Percentiles rank a stretch among this genome's conserved stretches.
Evolutionary conservation across 2,888 invertebrate species (phyloP).

Genomic region (Cephus pulcher): DNA sequence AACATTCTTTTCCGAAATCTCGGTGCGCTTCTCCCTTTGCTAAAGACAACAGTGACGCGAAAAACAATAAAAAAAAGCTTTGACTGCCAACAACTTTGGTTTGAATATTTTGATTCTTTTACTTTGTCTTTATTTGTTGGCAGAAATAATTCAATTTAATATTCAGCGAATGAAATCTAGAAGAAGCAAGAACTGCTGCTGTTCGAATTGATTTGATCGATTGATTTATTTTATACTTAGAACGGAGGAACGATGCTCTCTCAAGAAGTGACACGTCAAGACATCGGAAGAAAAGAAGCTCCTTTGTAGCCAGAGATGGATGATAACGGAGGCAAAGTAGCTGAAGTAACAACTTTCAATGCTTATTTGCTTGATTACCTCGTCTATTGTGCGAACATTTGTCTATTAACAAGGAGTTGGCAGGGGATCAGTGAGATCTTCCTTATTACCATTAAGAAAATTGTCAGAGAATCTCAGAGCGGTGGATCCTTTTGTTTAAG

Average conservation of each 20-base stretch:
- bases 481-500: not conserved
- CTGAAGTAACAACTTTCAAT: no score
- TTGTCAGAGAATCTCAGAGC: not conserved
- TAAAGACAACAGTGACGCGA: no score
- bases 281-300: not conserved
- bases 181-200: no score
- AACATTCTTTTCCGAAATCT: not conserved
- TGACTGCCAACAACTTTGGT: not conserved
- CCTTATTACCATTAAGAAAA: not conserved
- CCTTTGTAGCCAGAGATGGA: not conserved
- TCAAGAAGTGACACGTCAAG: no score
- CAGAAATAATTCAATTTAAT: not conserved
- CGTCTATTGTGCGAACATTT: no score
- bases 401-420: not conserved
- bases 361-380: no score
- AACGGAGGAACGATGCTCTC: no score
- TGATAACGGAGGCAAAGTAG: not conserved
- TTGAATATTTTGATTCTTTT: not conserved
- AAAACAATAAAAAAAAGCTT: not conserved
- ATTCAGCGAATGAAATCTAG: no score
- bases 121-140: not conserved
- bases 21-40: not conserved
- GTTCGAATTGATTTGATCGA: no score
- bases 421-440: not conserved
- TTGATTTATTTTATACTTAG: no score